A percentile compares a stretch with the other conserved stretches of the same genome.
These are phyloP conservation scores for Girardinus metallicus DNA, from an alignment of 2,797 vertebrate genomes.

Conservation along the genomic window DNA sequence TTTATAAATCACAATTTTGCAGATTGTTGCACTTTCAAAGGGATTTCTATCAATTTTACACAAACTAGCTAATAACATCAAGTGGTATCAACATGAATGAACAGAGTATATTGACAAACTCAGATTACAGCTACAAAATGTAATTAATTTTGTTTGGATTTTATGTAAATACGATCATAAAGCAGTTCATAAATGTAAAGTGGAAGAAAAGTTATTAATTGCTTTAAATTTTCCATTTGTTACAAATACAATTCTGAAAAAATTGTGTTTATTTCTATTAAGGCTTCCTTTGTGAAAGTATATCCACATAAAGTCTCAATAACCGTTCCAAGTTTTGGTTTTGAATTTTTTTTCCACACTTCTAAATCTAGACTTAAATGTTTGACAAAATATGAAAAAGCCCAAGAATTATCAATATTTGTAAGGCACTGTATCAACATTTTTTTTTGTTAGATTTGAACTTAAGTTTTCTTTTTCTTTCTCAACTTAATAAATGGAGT, in stretches of 20 bases:
- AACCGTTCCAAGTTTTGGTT: background rate
- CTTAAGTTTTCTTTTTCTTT: background rate
- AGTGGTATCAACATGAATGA: no score
- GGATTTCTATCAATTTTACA: no score
- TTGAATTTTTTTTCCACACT: background rate
- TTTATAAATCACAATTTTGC: no score
- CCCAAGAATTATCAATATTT: background rate
- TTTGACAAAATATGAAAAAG: background rate
- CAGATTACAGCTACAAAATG: no score
- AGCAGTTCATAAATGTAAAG: no score
- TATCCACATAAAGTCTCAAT: background rate
- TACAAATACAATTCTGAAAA: background rate
- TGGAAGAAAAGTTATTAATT: no score
- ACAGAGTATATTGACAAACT: no score
- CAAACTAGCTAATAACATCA: no score
- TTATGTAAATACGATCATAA: no score
- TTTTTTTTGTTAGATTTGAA: background rate
- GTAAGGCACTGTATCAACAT: background rate
- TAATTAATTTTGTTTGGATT: no score
- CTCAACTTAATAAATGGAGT: background rate
- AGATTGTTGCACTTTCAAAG: no score
- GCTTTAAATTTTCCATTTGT: no score
- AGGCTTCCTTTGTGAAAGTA: background rate
- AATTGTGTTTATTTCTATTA: background rate
- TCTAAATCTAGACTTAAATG: background rate